Conservation (phyloP, 2,888 invertebrate species). For the Phalangium opilio region DNA sequence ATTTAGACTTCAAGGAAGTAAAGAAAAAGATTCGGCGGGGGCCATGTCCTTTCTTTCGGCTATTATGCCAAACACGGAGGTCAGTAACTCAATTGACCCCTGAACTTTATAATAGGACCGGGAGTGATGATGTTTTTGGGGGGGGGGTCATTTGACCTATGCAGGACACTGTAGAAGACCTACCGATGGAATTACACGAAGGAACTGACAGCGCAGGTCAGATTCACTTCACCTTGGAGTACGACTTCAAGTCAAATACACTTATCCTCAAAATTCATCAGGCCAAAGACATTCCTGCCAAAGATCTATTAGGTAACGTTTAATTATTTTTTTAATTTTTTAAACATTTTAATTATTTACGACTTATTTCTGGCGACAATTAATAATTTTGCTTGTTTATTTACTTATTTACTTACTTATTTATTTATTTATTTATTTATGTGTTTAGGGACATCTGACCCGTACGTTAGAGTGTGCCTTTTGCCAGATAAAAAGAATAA, state of each 20-base stretch:
- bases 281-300: constrained; percentile 86
- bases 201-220: constrained; percentile 92
- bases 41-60: background rate
- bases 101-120: too few relatives aligned
- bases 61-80: background rate
- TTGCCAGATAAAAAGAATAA: constrained; percentile 84
- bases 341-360: too few relatives aligned
- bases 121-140: too few relatives aligned
- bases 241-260: constrained; percentile 84
- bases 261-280: constrained; percentile 77
- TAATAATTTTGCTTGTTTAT: too few relatives aligned
- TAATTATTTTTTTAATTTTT: too few relatives aligned
- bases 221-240: constrained; percentile 83
- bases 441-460: constrained; percentile 61
- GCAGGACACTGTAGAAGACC: background rate
- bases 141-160: too few relatives aligned
- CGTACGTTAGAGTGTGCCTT: constrained; percentile 74
- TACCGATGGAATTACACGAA: constrained; percentile 45
- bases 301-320: constrained; percentile 51
- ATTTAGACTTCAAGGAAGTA: background rate
- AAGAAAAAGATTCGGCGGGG: background rate
- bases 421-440: too few relatives aligned
- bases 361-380: too few relatives aligned
- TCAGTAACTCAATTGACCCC: too few relatives aligned
- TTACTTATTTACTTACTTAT: too few relatives aligned